A percentile compares a stretch with the other conserved stretches of the same genome.
phyloP scores from a whole-genome alignment of 2,797 vertebrate species.

The Poecile montanus region DNA sequence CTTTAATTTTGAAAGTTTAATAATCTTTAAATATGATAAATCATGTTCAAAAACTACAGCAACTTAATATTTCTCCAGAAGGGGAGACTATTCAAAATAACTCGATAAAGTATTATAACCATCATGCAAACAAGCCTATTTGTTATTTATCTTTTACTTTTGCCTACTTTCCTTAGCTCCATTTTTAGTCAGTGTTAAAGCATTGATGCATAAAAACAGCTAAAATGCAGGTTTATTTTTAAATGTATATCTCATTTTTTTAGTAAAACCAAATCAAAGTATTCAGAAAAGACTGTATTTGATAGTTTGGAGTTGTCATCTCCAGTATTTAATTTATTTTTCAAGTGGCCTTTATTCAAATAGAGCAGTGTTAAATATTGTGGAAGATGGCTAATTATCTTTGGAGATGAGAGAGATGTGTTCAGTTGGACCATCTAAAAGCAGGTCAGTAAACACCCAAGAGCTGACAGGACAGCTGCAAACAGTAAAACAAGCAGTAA shows the following conservation, averaged over 20 bases:
- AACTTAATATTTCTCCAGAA: accelerated
- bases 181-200: neutral
- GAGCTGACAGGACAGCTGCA: neutral
- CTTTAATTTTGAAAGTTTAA: neutral
- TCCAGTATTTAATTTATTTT: neutral
- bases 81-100: neutral
- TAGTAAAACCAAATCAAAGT: neutral
- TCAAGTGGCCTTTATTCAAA: neutral
- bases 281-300: neutral
- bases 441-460: neutral
- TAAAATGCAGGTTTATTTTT: neutral
- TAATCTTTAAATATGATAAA: neutral
- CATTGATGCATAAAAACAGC: neutral
- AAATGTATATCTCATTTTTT: neutral
- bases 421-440: neutral
- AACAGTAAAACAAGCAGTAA: neutral
- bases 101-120: neutral
- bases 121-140: neutral
- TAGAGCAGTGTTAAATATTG: neutral
- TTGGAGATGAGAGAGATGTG: neutral
- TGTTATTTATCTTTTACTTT: neutral
- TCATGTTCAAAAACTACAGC: neutral
- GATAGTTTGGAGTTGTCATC: neutral
- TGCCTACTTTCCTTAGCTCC: neutral
- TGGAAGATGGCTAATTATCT: neutral